These are phyloP conservation scores for Catocala nupta DNA, from an alignment of 2,888 invertebrate species.

Conservation along the genomic window DNA sequence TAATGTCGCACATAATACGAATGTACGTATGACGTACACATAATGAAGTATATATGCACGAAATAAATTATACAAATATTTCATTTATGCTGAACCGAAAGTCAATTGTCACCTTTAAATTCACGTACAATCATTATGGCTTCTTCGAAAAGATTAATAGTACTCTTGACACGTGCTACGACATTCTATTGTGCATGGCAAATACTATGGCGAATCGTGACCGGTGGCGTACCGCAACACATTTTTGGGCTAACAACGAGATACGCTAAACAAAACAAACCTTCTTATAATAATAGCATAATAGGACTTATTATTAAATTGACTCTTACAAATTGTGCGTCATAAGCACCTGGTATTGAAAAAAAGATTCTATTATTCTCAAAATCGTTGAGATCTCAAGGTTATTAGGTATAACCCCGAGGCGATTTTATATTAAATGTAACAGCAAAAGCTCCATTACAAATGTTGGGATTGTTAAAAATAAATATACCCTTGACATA, in stretches of 20 bases:
- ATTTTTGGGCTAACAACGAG: neutral
- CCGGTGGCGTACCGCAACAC: neutral
- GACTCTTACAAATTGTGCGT: conserved; percentile 14
- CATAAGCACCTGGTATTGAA: conserved; percentile 18
- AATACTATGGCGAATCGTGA: neutral
- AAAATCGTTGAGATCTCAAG: conserved; percentile 22
- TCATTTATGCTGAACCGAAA: conserved; percentile 8
- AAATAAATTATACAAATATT: no score
- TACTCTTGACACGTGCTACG: conserved; percentile 5
- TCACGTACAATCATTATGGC: neutral
- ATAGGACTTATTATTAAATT: conserved; percentile 26
- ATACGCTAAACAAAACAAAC: conserved; percentile 1
- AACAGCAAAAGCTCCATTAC: conserved; percentile 21
- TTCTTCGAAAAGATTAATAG: conserved; percentile 14
- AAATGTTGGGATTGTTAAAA: conserved; percentile 21
- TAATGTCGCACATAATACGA: no score
- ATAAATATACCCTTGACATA: conserved; percentile 29
- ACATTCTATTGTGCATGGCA: conserved; percentile 5
- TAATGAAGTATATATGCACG: no score
- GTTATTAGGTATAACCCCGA: conserved; percentile 22
- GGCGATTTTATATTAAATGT: conserved; percentile 23
- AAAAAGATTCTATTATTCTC: conserved; percentile 22
- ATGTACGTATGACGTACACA: no score
- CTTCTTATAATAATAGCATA: neutral
- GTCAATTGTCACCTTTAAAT: neutral